Conservation (phyloP, 2,888 invertebrate species). For the Crocallis elinguaria region DNA sequence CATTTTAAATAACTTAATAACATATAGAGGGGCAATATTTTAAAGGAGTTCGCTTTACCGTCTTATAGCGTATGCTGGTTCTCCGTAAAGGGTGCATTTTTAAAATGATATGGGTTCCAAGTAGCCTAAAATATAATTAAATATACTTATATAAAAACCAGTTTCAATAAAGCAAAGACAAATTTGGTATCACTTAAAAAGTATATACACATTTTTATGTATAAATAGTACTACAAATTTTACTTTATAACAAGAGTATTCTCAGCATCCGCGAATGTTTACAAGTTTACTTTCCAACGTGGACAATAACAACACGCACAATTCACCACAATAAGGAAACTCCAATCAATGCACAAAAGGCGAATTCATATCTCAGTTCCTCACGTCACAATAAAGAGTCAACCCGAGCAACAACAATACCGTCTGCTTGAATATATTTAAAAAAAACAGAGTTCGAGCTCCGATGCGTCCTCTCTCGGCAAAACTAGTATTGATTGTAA, state of each 20-base stretch:
- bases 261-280: background rate
- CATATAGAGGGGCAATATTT: background rate
- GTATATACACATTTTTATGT: too few species aligned
- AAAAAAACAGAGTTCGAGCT: background rate
- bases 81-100: conserved; percentile 2
- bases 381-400: background rate
- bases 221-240: too few species aligned
- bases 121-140: too few species aligned
- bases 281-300: background rate
- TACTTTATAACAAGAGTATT: too few species aligned
- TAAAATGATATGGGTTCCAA: background rate
- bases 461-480: background rate
- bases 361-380: background rate
- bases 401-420: background rate
- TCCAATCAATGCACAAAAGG: conserved; percentile 5
- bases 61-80: background rate
- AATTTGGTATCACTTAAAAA: too few species aligned
- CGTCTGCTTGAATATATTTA: background rate
- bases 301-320: background rate
- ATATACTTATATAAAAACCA: too few species aligned
- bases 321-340: background rate
- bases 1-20: background rate
- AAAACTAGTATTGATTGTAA: background rate
- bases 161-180: too few species aligned
- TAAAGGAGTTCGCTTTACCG: background rate